These are phyloP conservation scores for Ctenopoma kingsleyae DNA, from an alignment of 2,797 vertebrate species.

Conservation along the genomic window DNA sequence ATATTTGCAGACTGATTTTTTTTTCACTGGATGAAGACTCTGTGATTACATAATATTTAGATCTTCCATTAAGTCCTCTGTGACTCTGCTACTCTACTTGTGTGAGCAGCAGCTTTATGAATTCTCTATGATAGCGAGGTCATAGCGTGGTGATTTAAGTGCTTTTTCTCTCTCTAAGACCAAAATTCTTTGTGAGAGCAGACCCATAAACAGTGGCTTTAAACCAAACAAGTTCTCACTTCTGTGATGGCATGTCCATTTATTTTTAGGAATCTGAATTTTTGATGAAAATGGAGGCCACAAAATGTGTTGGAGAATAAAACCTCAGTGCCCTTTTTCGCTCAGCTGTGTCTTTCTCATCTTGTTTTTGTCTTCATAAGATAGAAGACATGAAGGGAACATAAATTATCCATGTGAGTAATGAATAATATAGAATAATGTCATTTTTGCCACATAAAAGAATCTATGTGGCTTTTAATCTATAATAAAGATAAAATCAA, in stretches of 20 bases:
- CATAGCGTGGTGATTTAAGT: slow-evolving; percentile 4
- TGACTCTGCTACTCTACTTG: not conserved
- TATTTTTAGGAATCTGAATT: slow-evolving; percentile 71
- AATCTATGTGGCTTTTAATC: slow-evolving; percentile 12
- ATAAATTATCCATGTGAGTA: slow-evolving; percentile 66
- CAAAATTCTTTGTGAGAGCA: slow-evolving; percentile 13
- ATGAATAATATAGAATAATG: slow-evolving; percentile 49
- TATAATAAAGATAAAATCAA: slow-evolving; percentile 10
- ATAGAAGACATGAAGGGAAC: slow-evolving; percentile 27
- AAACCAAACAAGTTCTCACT: slow-evolving; percentile 51
- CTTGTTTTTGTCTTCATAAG: slow-evolving; percentile 40
- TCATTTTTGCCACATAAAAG: slow-evolving; percentile 26
- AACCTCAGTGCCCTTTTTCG: slow-evolving; percentile 25
- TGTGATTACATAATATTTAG: slow-evolving; percentile 1
- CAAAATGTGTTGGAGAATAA: slow-evolving; percentile 22
- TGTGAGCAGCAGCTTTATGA: slow-evolving; percentile 29
- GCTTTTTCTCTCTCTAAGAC: slow-evolving; percentile 9
- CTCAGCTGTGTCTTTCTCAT: slow-evolving; percentile 30
- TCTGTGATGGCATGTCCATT: slow-evolving; percentile 49
- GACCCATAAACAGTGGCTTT: slow-evolving; percentile 38
- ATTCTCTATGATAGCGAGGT: slow-evolving; percentile 19
- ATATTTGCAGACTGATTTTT: slow-evolving; percentile 1
- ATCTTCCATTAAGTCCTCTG: slow-evolving; percentile 21
- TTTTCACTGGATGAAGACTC: slow-evolving; percentile 4
- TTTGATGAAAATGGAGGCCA: slow-evolving; percentile 62